Conservation (phyloP, 2,797 vertebrate species). For the Monodelphis domestica region DNA sequence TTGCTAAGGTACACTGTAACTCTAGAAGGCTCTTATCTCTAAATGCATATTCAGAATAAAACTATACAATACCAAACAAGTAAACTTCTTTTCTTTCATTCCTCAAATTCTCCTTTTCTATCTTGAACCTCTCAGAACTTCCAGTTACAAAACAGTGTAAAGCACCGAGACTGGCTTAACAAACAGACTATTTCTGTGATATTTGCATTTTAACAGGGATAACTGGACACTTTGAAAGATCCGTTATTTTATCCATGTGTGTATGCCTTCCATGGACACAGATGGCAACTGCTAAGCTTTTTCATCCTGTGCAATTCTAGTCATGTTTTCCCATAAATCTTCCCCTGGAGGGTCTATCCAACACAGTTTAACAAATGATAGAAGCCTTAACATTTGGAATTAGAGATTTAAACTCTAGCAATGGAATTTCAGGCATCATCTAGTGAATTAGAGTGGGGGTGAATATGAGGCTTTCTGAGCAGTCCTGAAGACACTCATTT, state of each 20-base stretch:
- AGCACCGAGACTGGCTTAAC: background rate
- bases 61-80: background rate
- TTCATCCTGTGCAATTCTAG: background rate
- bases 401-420: background rate
- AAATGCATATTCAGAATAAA: background rate
- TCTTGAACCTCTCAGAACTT: background rate
- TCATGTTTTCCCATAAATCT: background rate
- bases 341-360: background rate
- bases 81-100: background rate
- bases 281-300: background rate
- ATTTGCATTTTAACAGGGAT: background rate
- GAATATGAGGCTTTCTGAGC: background rate
- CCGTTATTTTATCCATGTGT: background rate
- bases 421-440: background rate
- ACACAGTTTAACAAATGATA: background rate
- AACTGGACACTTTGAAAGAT: background rate
- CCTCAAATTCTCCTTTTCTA: background rate
- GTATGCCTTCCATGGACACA: background rate
- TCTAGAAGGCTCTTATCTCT: background rate
- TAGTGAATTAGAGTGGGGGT: background rate
- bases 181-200: background rate
- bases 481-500: background rate
- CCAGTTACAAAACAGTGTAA: background rate
- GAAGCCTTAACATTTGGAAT: background rate
- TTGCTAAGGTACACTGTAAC: background rate